These are phyloP conservation scores for Cryptosula pallasiana DNA, from an alignment of 2,888 invertebrate genomes.

Conservation along the genomic window DNA sequence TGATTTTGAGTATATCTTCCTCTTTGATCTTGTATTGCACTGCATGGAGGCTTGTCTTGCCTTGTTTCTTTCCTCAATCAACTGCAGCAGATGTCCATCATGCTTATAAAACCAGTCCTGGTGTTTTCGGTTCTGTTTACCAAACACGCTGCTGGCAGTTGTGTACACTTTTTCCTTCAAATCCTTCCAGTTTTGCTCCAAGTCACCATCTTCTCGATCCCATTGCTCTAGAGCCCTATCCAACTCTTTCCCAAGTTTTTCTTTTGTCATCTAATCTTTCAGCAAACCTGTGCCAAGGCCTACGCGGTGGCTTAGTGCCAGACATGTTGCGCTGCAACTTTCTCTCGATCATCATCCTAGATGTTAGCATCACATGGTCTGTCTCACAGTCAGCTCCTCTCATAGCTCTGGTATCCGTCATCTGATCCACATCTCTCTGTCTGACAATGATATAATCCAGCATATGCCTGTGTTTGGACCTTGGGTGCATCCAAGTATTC, in stretches of 20 bases:
- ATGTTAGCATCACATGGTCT: too few relatives aligned
- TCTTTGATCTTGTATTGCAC: constrained; percentile 9
- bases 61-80: constrained; percentile 20
- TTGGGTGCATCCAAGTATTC: too few relatives aligned
- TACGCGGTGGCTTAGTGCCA: not conserved
- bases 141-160: not conserved
- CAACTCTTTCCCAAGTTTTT: not conserved
- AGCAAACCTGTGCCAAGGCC: not conserved
- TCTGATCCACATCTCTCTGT: too few relatives aligned
- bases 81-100: constrained; percentile 4
- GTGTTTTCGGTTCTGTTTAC: constrained; percentile 1
- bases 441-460: too few relatives aligned
- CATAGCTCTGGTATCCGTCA: too few relatives aligned
- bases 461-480: too few relatives aligned
- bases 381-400: too few relatives aligned
- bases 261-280: not conserved
- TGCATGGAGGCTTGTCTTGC: not conserved
- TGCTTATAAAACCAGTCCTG: constrained; percentile 12
- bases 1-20: constrained; percentile 14
- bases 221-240: constrained; percentile 6
- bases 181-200: constrained; percentile 3
- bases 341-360: too few relatives aligned
- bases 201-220: constrained; percentile 7
- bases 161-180: not conserved
- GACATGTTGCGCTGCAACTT: constrained; percentile 11